phyloP scores from a whole-genome alignment of 2,888 invertebrate genomes.

The Pseudoips prasinana region DNA sequence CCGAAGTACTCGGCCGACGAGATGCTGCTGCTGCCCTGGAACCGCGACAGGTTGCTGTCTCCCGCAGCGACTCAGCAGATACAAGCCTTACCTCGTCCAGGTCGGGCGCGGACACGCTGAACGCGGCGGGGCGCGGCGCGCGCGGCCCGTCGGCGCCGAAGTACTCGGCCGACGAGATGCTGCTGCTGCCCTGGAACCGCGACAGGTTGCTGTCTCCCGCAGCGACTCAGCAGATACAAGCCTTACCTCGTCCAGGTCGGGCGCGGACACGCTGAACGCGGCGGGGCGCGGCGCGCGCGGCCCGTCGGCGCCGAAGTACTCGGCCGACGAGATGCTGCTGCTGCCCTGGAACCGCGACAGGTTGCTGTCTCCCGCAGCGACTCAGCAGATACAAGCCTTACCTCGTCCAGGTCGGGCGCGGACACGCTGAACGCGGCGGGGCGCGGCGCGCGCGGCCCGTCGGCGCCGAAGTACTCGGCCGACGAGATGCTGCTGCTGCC shows the following conservation, averaged over 20 bases:
- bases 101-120: slow-evolving; percentile 85
- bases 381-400: slow-evolving; percentile 60
- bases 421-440: slow-evolving; percentile 62
- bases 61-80: too few relatives aligned
- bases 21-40: slow-evolving; percentile 97
- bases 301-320: slow-evolving; percentile 88
- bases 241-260: slow-evolving; percentile 95
- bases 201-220: slow-evolving; percentile 75
- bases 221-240: too few relatives aligned
- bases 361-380: slow-evolving; percentile 62
- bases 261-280: slow-evolving; percentile 76
- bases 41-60: slow-evolving; percentile 84
- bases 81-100: slow-evolving; percentile 90
- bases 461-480: slow-evolving; percentile 94
- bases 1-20: slow-evolving; percentile 98
- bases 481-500: slow-evolving; percentile 98
- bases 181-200: slow-evolving; percentile 95
- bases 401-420: slow-evolving; percentile 94
- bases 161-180: slow-evolving; percentile 98
- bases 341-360: slow-evolving; percentile 94
- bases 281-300: slow-evolving; percentile 34
- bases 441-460: slow-evolving; percentile 30
- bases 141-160: slow-evolving; percentile 83
- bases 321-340: slow-evolving; percentile 96
- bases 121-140: slow-evolving; percentile 41